These are phyloP conservation scores for Rhodophaea formosa DNA, from an alignment of 2,888 invertebrate genomes.

Conservation along the genomic window DNA sequence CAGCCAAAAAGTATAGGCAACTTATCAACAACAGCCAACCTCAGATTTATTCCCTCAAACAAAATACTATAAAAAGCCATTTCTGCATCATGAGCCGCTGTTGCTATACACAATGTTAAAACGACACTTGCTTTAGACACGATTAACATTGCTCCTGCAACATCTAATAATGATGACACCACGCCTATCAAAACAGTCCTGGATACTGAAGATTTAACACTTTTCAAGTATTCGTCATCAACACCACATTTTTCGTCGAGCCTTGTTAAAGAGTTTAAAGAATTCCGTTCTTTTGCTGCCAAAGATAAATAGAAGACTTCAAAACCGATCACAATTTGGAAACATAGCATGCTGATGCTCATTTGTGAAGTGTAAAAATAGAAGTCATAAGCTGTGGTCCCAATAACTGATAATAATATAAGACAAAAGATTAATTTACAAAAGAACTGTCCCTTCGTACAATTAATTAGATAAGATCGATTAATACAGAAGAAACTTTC, in stretches of 20 bases:
- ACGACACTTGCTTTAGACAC: conserved; percentile 28
- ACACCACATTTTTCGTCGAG: conserved; percentile 48
- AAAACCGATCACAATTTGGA: conserved; percentile 34
- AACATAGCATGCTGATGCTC: conserved; percentile 23
- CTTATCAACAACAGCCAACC: conserved; percentile 39
- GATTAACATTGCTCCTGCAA: conserved; percentile 34
- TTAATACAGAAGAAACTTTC: conserved; percentile 54
- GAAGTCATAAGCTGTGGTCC: conserved; percentile 32
- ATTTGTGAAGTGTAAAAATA: conserved; percentile 24
- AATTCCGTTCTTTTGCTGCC: conserved; percentile 32
- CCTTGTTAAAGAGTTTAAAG: conserved; percentile 38
- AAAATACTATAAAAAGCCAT: conserved; percentile 46
- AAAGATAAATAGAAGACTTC: conserved; percentile 37
- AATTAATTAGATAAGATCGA: conserved; percentile 43
- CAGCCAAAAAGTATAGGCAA: conserved; percentile 37
- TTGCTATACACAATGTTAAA: conserved; percentile 37
- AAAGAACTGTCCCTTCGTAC: conserved; percentile 29
- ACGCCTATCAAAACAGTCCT: conserved; percentile 29
- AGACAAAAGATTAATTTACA: conserved; percentile 38
- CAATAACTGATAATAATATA: conserved; percentile 24
- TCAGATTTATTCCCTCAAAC: conserved; percentile 50
- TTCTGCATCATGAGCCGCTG: conserved; percentile 56
- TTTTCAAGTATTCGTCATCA: conserved; percentile 30
- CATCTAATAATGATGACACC: conserved; percentile 40
- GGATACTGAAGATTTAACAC: conserved; percentile 29